phyloP scores from a whole-genome alignment of 2,113 vertebrate genomes.

The Nannobrachium achirus region DNA sequence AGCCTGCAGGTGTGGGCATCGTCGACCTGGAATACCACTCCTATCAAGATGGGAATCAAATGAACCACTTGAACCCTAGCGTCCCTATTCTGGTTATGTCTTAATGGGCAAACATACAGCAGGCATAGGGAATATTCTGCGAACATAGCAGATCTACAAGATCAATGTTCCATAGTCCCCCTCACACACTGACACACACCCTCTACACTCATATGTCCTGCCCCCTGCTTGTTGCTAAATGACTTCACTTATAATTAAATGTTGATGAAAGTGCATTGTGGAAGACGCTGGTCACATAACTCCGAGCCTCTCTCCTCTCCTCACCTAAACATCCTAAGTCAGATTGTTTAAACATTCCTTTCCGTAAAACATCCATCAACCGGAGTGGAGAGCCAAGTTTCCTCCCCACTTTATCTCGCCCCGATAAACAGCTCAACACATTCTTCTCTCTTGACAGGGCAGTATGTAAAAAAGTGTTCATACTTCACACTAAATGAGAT shows the following conservation, averaged over 20 bases:
- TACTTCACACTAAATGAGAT: background rate
- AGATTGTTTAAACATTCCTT: slow-evolving; percentile 72
- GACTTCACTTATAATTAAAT: background rate
- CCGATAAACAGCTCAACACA: slow-evolving; percentile 39
- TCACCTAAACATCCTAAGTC: slow-evolving; percentile 59
- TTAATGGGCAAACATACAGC: too few species aligned
- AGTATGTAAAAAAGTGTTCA: slow-evolving; percentile 6
- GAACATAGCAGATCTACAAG: too few species aligned
- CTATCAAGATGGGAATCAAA: too few species aligned
- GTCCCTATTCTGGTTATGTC: background rate
- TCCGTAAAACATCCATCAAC: slow-evolving; percentile 66
- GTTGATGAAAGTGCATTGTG: slow-evolving; percentile 19
- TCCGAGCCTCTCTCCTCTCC: slow-evolving; percentile 35
- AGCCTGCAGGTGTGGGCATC: too few species aligned
- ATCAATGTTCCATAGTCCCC: too few species aligned
- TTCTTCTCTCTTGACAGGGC: slow-evolving; percentile 10
- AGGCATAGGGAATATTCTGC: too few species aligned
- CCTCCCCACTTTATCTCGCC: slow-evolving; percentile 31
- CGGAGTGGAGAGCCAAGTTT: slow-evolving; percentile 33
- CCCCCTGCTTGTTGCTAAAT: too few species aligned
- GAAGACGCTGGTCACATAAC: slow-evolving; percentile 31
- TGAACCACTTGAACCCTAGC: too few species aligned
- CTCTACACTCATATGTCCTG: too few species aligned
- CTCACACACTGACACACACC: too few species aligned
- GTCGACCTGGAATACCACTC: too few species aligned